These are phyloP conservation scores for Paramacrobiotus metropolitanus DNA, from an alignment of 1,140 invertebrate species.

Conservation along the genomic window DNA sequence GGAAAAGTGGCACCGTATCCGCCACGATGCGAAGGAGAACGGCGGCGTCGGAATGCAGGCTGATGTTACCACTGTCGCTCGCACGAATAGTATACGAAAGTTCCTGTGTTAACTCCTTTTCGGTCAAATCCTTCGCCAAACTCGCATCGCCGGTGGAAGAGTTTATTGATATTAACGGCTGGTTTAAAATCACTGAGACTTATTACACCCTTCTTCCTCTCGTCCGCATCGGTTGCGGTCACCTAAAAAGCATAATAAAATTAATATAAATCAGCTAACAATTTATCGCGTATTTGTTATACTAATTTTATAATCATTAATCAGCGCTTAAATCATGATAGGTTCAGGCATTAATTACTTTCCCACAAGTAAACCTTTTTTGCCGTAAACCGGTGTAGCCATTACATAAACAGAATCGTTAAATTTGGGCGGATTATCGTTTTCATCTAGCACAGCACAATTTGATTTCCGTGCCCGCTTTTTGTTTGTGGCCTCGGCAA, in stretches of 20 bases:
- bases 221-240: constrained; percentile 57
- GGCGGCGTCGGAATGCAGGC: neutral
- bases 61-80: neutral
- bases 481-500: constrained; percentile 31
- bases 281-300: too few relatives aligned
- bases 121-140: neutral
- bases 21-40: neutral
- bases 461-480: constrained; percentile 57
- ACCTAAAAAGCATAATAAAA: neutral
- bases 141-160: neutral
- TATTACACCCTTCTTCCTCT: constrained; percentile 66
- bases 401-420: neutral
- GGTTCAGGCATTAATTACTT: constrained; percentile 18
- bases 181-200: constrained; percentile 51
- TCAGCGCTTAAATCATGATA: constrained; percentile 30
- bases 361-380: neutral
- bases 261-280: too few relatives aligned
- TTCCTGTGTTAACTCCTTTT: neutral
- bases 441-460: constrained; percentile 55
- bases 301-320: too few relatives aligned
- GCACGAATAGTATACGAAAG: neutral
- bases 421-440: constrained; percentile 64
- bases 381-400: constrained; percentile 19
- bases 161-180: neutral
- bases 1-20: neutral